phyloP scores from a whole-genome alignment of 92 coral and sea anemone genomes.

The Phenganax subtilis region DNA sequence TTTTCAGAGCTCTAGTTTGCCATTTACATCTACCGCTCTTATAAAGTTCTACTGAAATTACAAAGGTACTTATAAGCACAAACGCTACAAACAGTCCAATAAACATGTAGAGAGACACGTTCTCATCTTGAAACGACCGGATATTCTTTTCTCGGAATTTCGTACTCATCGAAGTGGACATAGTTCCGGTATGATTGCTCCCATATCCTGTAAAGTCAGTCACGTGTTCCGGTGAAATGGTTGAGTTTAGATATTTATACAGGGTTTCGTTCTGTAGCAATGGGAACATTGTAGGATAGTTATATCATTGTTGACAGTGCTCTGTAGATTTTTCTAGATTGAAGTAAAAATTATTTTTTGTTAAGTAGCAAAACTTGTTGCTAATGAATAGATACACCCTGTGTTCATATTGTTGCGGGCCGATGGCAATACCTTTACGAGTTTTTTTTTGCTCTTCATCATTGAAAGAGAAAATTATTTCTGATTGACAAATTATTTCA shows the following conservation, averaged over 20 bases:
- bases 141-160: conserved; percentile 28
- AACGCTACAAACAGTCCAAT: conserved; percentile 94
- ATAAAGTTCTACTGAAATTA: conserved; percentile 82
- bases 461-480: too few species aligned
- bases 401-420: too few species aligned
- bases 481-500: too few species aligned
- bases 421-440: too few species aligned
- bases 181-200: conserved; percentile 19
- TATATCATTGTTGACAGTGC: neutral
- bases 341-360: neutral
- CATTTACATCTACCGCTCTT: conserved; percentile 73
- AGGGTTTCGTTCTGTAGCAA: conserved; percentile 20
- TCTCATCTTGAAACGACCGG: conserved; percentile 61
- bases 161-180: conserved; percentile 21
- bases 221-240: conserved; percentile 9
- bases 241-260: conserved; percentile 10
- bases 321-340: neutral
- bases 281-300: conserved; percentile 6
- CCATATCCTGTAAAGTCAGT: neutral
- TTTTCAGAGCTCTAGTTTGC: conserved; percentile 32
- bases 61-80: conserved; percentile 73
- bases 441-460: too few species aligned
- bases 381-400: too few species aligned
- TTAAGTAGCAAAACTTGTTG: too few species aligned
- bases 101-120: conserved; percentile 93